A percentile compares a stretch with the other conserved stretches of the same genome.
phyloP scores from a whole-genome alignment of 2,888 invertebrate genomes.

The Drosophila helvetica region DNA sequence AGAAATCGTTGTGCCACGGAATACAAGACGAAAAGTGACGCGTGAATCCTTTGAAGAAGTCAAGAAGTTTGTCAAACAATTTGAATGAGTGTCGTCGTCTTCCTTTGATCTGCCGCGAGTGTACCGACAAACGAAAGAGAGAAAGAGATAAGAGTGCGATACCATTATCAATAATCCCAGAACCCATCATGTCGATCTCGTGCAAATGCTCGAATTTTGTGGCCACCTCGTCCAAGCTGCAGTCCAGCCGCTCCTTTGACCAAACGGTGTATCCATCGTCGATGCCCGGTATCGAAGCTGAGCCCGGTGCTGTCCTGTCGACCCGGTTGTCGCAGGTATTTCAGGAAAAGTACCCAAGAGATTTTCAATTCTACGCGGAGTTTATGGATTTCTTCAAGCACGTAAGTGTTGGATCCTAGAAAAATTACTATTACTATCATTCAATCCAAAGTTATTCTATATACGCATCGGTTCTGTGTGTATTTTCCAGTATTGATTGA shows the following conservation, averaged over 20 bases:
- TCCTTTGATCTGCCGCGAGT: background rate
- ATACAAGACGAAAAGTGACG: background rate
- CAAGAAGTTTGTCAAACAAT: background rate
- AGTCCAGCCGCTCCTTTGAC: conserved; percentile 12
- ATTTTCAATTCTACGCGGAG: conserved; percentile 70
- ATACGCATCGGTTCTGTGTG: conserved; percentile 1
- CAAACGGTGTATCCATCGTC: background rate
- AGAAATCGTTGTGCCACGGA: background rate
- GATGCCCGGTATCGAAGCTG: background rate
- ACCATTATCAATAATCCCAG: conserved; percentile 40
- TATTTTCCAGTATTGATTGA: conserved; percentile 40
- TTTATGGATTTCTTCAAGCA: conserved; percentile 80
- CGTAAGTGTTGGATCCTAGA: conserved; percentile 64
- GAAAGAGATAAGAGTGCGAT: conserved; percentile 13
- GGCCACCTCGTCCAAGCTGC: conserved; percentile 62
- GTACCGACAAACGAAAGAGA: conserved; percentile 24
- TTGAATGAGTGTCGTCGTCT: background rate
- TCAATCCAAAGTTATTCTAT: conserved; percentile 2
- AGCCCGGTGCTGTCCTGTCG: conserved; percentile 19
- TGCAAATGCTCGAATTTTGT: conserved; percentile 90
- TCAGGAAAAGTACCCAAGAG: conserved; percentile 65
- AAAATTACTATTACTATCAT: conserved; percentile 26
- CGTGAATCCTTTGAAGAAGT: background rate
- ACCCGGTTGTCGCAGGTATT: conserved; percentile 67
- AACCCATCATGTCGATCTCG: conserved; percentile 83